Evolutionary conservation across 2,113 vertebrate genomes (phyloP).

Genomic region (Orcinus orca): DNA sequence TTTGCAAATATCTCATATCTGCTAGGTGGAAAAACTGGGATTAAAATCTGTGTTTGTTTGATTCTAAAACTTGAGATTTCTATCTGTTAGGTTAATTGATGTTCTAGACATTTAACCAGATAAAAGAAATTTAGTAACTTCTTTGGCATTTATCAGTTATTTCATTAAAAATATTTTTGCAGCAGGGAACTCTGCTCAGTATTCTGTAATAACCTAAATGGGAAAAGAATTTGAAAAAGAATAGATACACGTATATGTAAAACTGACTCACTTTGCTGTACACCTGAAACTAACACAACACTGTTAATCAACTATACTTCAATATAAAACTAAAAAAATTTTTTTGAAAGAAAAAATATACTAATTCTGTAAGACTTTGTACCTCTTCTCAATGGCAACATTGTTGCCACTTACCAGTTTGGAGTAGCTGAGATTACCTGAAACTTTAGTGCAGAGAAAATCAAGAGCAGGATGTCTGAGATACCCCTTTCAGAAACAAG

Average conservation of each 20-base stretch:
- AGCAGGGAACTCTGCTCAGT: too few relatives aligned
- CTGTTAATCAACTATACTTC: too few relatives aligned
- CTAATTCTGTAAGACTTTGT: neutral
- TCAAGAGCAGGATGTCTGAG: neutral
- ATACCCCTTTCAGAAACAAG: neutral
- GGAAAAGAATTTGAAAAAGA: too few relatives aligned
- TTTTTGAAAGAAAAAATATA: neutral
- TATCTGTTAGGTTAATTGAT: neutral
- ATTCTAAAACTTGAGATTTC: neutral
- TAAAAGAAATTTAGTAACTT: neutral
- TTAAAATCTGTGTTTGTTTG: neutral
- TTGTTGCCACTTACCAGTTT: neutral
- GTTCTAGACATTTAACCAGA: neutral
- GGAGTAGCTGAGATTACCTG: neutral
- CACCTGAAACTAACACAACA: too few relatives aligned
- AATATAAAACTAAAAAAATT: rapidly evolving
- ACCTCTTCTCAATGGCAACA: neutral
- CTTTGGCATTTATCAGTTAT: neutral
- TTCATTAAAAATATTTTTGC: neutral
- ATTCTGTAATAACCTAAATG: too few relatives aligned
- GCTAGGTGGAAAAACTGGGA: neutral
- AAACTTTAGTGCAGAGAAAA: neutral
- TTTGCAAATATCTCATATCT: neutral
- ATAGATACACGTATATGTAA: too few relatives aligned
- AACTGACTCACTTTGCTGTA: too few relatives aligned